Evolutionary conservation across 2,888 invertebrate genomes (phyloP).

Genomic region (Rosalia funebris): DNA sequence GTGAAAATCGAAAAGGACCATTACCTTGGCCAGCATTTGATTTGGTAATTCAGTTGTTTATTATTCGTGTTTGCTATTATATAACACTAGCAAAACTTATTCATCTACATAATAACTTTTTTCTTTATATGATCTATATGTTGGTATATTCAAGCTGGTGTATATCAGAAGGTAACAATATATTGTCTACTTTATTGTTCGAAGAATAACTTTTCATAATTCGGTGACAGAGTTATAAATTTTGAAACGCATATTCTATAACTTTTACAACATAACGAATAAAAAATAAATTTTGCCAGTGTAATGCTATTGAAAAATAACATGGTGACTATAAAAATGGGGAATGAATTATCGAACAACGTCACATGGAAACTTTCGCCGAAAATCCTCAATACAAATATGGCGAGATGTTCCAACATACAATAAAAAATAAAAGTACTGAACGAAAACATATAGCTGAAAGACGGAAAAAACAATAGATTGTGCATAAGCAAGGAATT

Average conservation of each 20-base stretch:
- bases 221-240: constrained; percentile 11
- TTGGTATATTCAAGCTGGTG: too few species aligned
- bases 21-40: too few species aligned
- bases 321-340: background rate
- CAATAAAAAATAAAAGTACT: background rate
- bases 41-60: too few species aligned
- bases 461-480: constrained; percentile 10
- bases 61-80: too few species aligned
- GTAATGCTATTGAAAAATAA: background rate
- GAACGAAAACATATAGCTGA: background rate
- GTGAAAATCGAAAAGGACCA: too few species aligned
- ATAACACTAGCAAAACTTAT: too few species aligned
- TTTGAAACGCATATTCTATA: constrained; percentile 1
- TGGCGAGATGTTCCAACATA: background rate
- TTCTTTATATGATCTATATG: background rate
- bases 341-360: constrained; percentile 8
- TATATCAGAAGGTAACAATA: constrained; percentile 11
- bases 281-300: constrained; percentile 20
- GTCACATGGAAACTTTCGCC: background rate
- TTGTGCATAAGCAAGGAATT: constrained; percentile 12
- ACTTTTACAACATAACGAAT: constrained; percentile 2
- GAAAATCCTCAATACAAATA: background rate
- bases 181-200: background rate
- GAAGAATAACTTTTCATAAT: constrained; percentile 5
- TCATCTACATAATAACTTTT: too few species aligned